A percentile compares a stretch with the other conserved stretches of the same genome.
phyloP scores from a whole-genome alignment of 2,797 vertebrate species.

The Holocentrus rufus region DNA sequence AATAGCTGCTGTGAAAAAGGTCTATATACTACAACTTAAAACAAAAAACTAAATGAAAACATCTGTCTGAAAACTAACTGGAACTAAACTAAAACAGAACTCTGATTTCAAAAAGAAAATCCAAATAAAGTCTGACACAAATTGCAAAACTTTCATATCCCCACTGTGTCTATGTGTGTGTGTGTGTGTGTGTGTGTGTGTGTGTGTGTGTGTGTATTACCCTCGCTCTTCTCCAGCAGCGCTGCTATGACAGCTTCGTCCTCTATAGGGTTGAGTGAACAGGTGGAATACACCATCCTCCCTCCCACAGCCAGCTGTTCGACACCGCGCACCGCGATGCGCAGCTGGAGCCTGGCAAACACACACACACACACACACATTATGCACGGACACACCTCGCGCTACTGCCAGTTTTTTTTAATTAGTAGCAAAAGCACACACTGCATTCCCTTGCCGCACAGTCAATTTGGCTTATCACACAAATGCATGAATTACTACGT shows the following conservation, averaged over 20 bases:
- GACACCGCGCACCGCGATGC: conserved; percentile 93
- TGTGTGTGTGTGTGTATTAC: conserved; percentile 68
- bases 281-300: conserved; percentile 98
- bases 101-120: neutral
- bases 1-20: no score
- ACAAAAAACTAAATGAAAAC: no score
- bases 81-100: neutral
- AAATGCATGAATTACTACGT: neutral
- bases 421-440: conserved; percentile 34
- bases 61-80: no score
- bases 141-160: neutral
- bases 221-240: conserved; percentile 95
- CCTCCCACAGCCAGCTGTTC: conserved; percentile 96
- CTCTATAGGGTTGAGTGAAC: conserved; percentile 95
- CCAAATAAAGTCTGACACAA: neutral
- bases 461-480: conserved; percentile 83
- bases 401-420: conserved; percentile 34
- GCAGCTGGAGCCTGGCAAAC: conserved; percentile 89
- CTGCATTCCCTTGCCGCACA: conserved; percentile 81
- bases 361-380: conserved; percentile 30
- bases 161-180: no score
- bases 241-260: conserved; percentile 94
- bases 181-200: neutral
- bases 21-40: no score
- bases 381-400: neutral